phyloP scores from a whole-genome alignment of 2,888 invertebrate genomes.

The Parnassius mnemosyne region DNA sequence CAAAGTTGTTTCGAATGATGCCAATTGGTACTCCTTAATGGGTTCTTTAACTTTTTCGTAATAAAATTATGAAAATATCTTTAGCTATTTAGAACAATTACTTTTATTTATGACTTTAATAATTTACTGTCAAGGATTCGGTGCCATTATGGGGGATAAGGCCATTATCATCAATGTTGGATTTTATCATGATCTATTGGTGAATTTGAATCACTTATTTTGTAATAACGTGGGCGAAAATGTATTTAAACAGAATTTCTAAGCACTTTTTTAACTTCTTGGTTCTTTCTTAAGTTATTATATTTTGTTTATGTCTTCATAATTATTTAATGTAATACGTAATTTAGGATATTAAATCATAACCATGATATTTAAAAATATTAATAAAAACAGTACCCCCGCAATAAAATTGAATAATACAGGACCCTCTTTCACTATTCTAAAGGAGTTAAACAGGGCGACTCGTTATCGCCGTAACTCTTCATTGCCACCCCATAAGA shows the following conservation, averaged over 20 bases:
- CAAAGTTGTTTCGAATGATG: conserved; percentile 53
- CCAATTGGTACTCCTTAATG: conserved; percentile 59
- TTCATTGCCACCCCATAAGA: background rate
- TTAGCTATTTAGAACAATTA: conserved; percentile 67
- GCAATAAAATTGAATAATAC: too few relatives aligned
- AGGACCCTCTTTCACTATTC: too few relatives aligned
- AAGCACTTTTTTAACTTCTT: too few relatives aligned
- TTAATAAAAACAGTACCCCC: too few relatives aligned
- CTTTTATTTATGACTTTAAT: conserved; percentile 70
- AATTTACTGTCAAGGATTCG: conserved; percentile 64
- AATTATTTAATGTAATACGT: too few relatives aligned
- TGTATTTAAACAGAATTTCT: too few relatives aligned
- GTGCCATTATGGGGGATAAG: conserved; percentile 56
- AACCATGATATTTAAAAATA: too few relatives aligned
- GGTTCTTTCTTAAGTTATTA: too few relatives aligned
- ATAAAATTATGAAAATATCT: conserved; percentile 73
- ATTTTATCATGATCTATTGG: conserved; percentile 44
- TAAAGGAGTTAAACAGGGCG: too few relatives aligned
- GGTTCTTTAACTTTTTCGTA: conserved; percentile 60
- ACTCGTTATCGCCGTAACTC: too few relatives aligned
- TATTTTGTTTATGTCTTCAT: too few relatives aligned
- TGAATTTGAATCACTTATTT: conserved; percentile 35
- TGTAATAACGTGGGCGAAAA: conserved; percentile 7
- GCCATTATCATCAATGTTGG: conserved; percentile 52
- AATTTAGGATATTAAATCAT: too few relatives aligned